Evolutionary conservation across 2,888 invertebrate species (phyloP).

Genomic region (Lagria hirta): DNA sequence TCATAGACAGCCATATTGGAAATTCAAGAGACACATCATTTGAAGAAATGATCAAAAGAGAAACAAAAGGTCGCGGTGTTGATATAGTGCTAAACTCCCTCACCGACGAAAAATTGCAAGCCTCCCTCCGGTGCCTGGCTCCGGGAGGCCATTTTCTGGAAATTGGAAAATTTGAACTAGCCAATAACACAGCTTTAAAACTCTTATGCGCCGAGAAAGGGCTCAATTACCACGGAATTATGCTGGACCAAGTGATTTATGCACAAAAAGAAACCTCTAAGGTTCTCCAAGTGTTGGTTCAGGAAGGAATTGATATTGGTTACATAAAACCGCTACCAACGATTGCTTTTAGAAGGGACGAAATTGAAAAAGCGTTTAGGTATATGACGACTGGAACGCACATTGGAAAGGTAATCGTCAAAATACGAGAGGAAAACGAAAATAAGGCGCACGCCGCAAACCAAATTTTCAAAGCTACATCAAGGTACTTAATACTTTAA

Average conservation of each 20-base stretch:
- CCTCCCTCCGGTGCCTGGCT: slow-evolving; percentile 63
- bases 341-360: slow-evolving; percentile 64
- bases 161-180: slow-evolving; percentile 80
- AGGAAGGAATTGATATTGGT: slow-evolving; percentile 49
- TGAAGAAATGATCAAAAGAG: slow-evolving; percentile 77
- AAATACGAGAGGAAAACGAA: slow-evolving; percentile 48
- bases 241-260: slow-evolving; percentile 60
- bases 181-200: slow-evolving; percentile 61
- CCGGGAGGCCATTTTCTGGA: slow-evolving; percentile 71
- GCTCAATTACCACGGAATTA: slow-evolving; percentile 74
- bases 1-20: slow-evolving; percentile 44
- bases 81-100: slow-evolving; percentile 64
- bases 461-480: slow-evolving; percentile 22
- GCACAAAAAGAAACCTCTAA: background rate
- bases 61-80: slow-evolving; percentile 85
- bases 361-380: slow-evolving; percentile 73
- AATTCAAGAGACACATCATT: slow-evolving; percentile 86
- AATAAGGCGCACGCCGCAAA: slow-evolving; percentile 32
- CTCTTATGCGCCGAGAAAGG: slow-evolving; percentile 71
- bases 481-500: too few relatives aligned
- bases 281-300: slow-evolving; percentile 1
- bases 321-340: slow-evolving; percentile 69
- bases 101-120: slow-evolving; percentile 83
- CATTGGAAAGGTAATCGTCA: slow-evolving; percentile 69
- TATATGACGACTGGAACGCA: slow-evolving; percentile 72